Base-by-base conservation (phyloP, 2,797 vertebrate genomes). In the Pteropus rufus region DNA sequence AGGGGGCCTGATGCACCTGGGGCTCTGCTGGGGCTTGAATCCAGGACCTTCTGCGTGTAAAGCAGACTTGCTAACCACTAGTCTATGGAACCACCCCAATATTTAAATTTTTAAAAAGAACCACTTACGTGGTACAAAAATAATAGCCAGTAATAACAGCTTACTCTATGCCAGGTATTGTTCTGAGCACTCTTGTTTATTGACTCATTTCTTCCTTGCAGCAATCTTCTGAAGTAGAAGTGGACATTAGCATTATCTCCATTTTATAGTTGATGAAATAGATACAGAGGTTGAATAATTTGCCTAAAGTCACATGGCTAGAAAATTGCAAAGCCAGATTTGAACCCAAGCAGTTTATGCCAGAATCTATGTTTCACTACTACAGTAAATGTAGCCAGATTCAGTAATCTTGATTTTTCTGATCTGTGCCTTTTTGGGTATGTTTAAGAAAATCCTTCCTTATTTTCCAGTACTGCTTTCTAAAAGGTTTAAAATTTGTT, bases 401-500 rank as follows among this genome's bases (percentile, higher is more conserved):
- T 77, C 26, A 49, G 16, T 91, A 65, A 26, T 67, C 69, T 52
- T 73, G 21, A 36, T 86, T 92, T 79, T 87, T 90, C 70, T 64
- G 10, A 44, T 54, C 77, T 80, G 0, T 87, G 9, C 26, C n/a
- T 83, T 77, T 93, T 60, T 36, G 9, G 81, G 1, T 76, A 34
- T 87, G 18, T 91, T 88, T 83, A 24, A 91, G 58, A 91, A 95
- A 77, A 81, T 64, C 39, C 31, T 84, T 64, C 39, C 10, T 41
- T 73, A 1, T 79, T 91, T 94, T 75, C 34, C 41, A 82, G 1
- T 76, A 56, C 18, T 49, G 23, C 39, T 77, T 89, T 91, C 79
- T 75, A 84, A 91, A 89, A 58, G 52, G 29, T 88, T 89, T 91
- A 36, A 86, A 79, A 77, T 62, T 58, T 94, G 21, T 54, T 87